Evolutionary conservation across 92 coral and sea anemone species (phyloP).

Genomic region (Porites rus): DNA sequence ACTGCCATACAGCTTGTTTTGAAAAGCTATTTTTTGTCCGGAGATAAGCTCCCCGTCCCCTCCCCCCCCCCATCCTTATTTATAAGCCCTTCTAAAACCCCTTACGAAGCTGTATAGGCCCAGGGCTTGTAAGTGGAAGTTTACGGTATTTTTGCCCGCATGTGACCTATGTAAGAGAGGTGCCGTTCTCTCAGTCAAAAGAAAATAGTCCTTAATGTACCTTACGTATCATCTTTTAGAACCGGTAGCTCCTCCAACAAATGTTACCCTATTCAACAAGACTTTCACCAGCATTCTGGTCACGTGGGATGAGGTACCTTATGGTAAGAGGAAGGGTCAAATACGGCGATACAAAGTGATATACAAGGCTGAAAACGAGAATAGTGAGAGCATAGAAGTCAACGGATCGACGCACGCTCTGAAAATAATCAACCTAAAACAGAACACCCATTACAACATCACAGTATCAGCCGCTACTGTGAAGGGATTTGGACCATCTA

Average conservation of each 20-base stretch:
- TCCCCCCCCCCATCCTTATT: no score
- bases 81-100: no score
- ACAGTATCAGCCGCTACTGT: background rate
- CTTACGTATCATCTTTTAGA: background rate
- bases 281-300: constrained; percentile 25
- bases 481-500: constrained; percentile 8
- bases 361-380: background rate
- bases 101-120: no score
- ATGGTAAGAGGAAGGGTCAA: background rate
- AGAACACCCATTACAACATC: background rate
- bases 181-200: no score
- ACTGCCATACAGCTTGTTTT: no score
- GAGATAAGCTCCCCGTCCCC: no score
- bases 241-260: background rate
- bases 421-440: background rate
- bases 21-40: no score
- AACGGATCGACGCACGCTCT: background rate
- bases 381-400: background rate
- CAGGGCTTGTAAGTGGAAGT: no score
- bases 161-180: no score
- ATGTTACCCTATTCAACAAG: constrained; percentile 6
- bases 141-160: no score
- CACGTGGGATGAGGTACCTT: constrained; percentile 20
- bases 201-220: no score
- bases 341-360: background rate